phyloP scores from a whole-genome alignment of 2,113 vertebrate species.

The Siphamia tubifer region DNA sequence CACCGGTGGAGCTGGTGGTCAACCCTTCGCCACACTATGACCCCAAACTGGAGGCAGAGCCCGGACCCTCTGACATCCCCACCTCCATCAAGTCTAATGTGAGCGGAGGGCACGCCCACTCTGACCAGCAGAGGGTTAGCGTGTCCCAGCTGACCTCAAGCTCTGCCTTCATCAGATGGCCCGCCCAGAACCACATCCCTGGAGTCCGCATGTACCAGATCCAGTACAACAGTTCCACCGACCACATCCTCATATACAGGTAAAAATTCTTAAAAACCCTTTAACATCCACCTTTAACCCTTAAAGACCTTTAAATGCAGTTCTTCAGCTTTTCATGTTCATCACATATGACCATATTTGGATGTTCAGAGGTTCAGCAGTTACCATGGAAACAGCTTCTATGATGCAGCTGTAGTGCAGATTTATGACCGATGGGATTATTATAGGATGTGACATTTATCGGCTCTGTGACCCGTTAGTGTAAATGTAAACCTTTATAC shows the following conservation, averaged over 20 bases:
- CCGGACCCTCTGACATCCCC: slow-evolving; percentile 84
- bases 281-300: too few species aligned
- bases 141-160: slow-evolving; percentile 76
- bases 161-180: slow-evolving; percentile 79
- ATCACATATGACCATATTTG: too few species aligned
- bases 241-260: slow-evolving; percentile 85
- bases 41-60: slow-evolving; percentile 79
- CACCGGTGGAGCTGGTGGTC: slow-evolving; percentile 81
- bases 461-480: too few species aligned
- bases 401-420: neutral
- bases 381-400: too few species aligned
- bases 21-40: slow-evolving; percentile 83
- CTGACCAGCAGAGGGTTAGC: slow-evolving; percentile 76
- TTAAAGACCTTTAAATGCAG: too few species aligned
- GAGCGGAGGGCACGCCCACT: slow-evolving; percentile 70
- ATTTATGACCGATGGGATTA: too few species aligned
- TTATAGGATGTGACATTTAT: too few species aligned
- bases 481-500: too few species aligned
- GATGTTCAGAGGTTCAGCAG: too few species aligned
- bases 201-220: slow-evolving; percentile 87
- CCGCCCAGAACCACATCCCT: slow-evolving; percentile 82
- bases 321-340: too few species aligned
- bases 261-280: slow-evolving; percentile 25
- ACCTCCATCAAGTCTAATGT: slow-evolving; percentile 83
- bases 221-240: slow-evolving; percentile 86